Evolutionary conservation across 2,888 invertebrate genomes (phyloP).

Genomic region (Mesorhabditis sp.): DNA sequence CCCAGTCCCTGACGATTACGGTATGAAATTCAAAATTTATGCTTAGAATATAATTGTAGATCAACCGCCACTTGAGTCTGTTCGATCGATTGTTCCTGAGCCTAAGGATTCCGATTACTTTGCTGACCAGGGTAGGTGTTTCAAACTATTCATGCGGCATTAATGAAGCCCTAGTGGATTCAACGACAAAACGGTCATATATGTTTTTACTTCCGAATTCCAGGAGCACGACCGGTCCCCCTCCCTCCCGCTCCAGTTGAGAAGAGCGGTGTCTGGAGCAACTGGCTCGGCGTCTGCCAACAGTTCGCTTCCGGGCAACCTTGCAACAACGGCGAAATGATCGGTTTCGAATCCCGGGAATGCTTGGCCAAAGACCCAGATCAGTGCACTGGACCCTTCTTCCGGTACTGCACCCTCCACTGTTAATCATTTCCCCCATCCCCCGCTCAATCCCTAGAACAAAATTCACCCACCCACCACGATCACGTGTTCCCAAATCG

Average conservation of each 20-base stretch:
- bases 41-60: constrained; percentile 4
- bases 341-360: constrained; percentile 57
- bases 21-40: not conserved
- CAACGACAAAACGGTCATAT: not conserved
- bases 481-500: not conserved
- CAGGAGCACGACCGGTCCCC: constrained; percentile 5
- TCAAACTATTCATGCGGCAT: not conserved
- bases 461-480: not conserved
- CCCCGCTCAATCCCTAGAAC: not conserved
- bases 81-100: constrained; percentile 19
- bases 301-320: constrained; percentile 55
- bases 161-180: not conserved
- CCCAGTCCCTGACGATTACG: constrained; percentile 5
- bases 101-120: constrained; percentile 18
- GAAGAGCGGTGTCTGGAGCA: constrained; percentile 40
- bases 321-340: constrained; percentile 52
- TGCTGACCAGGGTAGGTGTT: not conserved
- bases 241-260: constrained; percentile 18
- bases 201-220: not conserved
- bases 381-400: constrained; percentile 56
- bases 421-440: constrained; percentile 18
- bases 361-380: constrained; percentile 55
- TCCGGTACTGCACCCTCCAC: constrained; percentile 52
- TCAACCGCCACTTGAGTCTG: constrained; percentile 15
- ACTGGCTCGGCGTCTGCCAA: constrained; percentile 52